Percentiles rank a stretch among this genome's conserved stretches.
Evolutionary conservation across 2,797 vertebrate species (phyloP).

Genomic region (Chiloscyllium punctatum): DNA sequence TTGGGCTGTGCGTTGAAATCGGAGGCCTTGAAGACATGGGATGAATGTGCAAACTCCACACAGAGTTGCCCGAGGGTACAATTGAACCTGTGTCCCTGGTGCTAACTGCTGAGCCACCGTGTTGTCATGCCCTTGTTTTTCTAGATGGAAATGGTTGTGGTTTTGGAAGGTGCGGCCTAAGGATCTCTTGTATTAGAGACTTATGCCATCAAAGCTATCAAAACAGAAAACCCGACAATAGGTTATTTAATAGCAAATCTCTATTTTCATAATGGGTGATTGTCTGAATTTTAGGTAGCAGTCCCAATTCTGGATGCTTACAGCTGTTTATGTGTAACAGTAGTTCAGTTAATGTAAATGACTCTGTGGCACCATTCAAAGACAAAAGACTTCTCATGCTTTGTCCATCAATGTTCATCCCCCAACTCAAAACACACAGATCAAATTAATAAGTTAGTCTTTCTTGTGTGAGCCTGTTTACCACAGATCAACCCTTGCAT

Average conservation of each 20-base stretch:
- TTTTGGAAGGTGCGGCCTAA: too few relatives aligned
- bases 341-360: not conserved
- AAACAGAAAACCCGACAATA: not conserved
- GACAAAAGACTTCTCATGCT: not conserved
- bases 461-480: not conserved
- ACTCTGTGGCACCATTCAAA: not conserved
- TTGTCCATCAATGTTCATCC: not conserved
- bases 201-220: not conserved
- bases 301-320: not conserved
- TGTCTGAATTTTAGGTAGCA: not conserved
- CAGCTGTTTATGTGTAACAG: not conserved
- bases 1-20: too few relatives aligned
- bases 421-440: not conserved
- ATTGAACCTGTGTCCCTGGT: too few relatives aligned
- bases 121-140: too few relatives aligned
- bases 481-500: not conserved
- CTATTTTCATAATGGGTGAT: not conserved
- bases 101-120: too few relatives aligned
- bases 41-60: too few relatives aligned
- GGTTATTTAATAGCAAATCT: not conserved
- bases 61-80: too few relatives aligned
- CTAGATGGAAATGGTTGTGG: too few relatives aligned
- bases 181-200: not conserved
- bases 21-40: too few relatives aligned
- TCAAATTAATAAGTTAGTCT: not conserved